phyloP scores from a whole-genome alignment of 2,888 invertebrate genomes.

The Apodemia hepburni region DNA sequence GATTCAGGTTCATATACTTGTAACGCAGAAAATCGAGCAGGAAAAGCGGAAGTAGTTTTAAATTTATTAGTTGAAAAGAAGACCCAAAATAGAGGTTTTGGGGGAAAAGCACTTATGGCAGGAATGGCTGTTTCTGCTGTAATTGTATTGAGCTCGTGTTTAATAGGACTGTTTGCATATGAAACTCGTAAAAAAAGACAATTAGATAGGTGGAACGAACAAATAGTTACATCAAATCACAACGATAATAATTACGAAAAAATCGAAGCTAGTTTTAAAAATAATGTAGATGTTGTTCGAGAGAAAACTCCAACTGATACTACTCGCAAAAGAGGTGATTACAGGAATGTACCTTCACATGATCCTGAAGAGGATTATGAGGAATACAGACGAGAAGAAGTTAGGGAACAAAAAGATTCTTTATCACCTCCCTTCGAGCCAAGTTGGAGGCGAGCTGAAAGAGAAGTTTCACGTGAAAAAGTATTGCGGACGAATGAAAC shows the following conservation, averaged over 20 bases:
- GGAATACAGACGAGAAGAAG: constrained; percentile 50
- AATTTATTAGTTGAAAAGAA: constrained; percentile 85
- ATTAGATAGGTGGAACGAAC: constrained; percentile 74
- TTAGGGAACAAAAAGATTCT: constrained; percentile 46
- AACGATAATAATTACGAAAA: constrained; percentile 87
- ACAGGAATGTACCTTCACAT: constrained; percentile 85
- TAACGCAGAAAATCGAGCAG: constrained; percentile 90
- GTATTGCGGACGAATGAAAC: constrained; percentile 34
- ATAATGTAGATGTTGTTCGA: constrained; percentile 53
- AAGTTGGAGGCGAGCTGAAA: constrained; percentile 54
- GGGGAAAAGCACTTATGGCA: constrained; percentile 81
- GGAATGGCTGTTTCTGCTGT: constrained; percentile 85
- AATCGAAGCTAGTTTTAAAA: constrained; percentile 85
- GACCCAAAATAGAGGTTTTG: constrained; percentile 80
- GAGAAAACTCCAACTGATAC: constrained; percentile 47
- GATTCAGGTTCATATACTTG: constrained; percentile 90
- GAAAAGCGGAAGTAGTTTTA: constrained; percentile 86
- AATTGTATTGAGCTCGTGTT: constrained; percentile 83
- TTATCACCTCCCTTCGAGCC: constrained; percentile 53
- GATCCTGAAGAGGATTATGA: constrained; percentile 83
- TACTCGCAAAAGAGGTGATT: constrained; percentile 83
- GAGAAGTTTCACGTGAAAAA: constrained; percentile 44
- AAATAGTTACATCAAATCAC: constrained; percentile 68
- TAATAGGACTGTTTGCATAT: constrained; percentile 83
- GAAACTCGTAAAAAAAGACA: constrained; percentile 82